These are phyloP conservation scores for Eugnorisma glareosa DNA, from an alignment of 2,888 invertebrate genomes.

Conservation along the genomic window DNA sequence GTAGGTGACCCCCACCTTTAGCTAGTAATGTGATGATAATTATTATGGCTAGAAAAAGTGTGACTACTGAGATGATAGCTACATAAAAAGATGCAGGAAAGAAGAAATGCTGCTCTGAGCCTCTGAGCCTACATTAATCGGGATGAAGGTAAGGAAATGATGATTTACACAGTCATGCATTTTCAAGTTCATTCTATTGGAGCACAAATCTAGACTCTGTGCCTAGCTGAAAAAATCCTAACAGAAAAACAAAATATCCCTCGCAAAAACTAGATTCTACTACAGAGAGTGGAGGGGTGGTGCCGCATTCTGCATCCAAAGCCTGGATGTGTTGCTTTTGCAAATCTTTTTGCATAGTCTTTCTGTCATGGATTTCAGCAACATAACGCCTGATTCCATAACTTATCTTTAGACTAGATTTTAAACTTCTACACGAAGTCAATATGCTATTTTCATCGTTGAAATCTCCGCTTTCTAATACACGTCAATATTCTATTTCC, in stretches of 20 bases:
- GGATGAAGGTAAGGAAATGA: background rate
- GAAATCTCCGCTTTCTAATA: background rate
- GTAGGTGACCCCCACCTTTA: background rate
- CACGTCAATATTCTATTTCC: background rate
- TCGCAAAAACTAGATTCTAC: background rate
- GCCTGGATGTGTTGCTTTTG: no score
- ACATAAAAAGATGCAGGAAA: background rate
- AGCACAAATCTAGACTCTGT: background rate
- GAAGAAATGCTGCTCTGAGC: background rate
- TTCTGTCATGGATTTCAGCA: background rate
- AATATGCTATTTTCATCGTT: slow-evolving; percentile 1
- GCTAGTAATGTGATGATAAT: no score
- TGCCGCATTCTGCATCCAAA: background rate
- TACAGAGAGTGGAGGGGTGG: background rate
- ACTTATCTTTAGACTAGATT: background rate
- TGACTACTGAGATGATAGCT: background rate
- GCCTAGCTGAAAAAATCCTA: background rate
- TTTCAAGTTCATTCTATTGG: background rate
- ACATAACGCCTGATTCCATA: background rate
- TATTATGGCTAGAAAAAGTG: background rate
- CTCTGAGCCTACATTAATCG: background rate
- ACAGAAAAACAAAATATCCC: background rate
- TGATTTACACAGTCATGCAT: background rate
- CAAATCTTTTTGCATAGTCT: no score
- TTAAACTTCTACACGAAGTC: slow-evolving; percentile 4